phyloP scores from a whole-genome alignment of 2,113 vertebrate species.

The Nettapus auritus region DNA sequence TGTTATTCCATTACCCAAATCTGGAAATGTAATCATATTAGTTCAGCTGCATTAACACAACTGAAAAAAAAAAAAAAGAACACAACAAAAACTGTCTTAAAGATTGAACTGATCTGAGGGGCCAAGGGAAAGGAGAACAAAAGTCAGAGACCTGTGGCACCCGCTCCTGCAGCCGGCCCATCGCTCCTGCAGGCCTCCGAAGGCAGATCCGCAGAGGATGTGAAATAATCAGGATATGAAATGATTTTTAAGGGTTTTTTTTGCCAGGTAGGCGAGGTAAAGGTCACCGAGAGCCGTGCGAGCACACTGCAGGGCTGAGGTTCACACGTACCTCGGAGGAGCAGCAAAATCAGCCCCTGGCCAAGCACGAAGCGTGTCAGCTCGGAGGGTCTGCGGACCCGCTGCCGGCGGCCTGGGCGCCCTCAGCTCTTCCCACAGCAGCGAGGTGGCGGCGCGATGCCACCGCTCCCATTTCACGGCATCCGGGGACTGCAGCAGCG shows the following conservation, averaged over 20 bases:
- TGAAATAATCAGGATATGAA: constrained; percentile 16
- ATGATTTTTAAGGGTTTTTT: neutral
- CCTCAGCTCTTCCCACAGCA: fast-evolving
- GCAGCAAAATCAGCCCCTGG: neutral
- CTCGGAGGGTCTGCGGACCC: fast-evolving
- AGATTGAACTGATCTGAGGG: neutral
- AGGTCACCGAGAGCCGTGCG: neutral
- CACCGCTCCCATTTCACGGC: no score
- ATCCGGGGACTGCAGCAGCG: no score
- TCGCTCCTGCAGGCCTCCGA: fast-evolving
- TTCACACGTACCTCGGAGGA: neutral
- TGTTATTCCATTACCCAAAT: constrained; percentile 53
- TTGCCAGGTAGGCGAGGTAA: constrained; percentile 43
- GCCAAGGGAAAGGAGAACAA: constrained; percentile 46
- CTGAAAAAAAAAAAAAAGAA: neutral
- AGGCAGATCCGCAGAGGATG: neutral
- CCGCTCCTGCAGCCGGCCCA: fast-evolving
- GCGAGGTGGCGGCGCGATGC: neutral
- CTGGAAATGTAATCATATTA: constrained; percentile 70
- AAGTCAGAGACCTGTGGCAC: constrained; percentile 16
- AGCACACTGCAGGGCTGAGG: neutral
- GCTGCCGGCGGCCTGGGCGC: neutral
- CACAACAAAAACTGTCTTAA: constrained; percentile 4
- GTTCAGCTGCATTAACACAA: constrained; percentile 54
- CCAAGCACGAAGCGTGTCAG: neutral